phyloP scores from a whole-genome alignment of 2,888 invertebrate species.

The Papilio protenor region DNA sequence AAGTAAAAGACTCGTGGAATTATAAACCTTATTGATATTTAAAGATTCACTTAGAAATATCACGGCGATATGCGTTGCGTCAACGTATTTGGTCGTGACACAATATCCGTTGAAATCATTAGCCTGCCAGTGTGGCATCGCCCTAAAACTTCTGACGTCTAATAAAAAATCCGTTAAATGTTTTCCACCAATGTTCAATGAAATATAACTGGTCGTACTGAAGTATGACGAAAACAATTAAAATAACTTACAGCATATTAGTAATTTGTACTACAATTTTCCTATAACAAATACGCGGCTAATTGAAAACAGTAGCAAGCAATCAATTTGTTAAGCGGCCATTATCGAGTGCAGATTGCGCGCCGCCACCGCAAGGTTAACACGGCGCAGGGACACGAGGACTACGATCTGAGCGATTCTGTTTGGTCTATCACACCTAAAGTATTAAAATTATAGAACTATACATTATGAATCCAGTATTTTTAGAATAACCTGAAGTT shows the following conservation, averaged over 20 bases:
- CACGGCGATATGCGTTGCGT: no score
- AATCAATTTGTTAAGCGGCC: slow-evolving; percentile 25
- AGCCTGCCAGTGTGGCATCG: neutral
- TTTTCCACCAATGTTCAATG: neutral
- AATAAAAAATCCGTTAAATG: neutral
- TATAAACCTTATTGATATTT: neutral
- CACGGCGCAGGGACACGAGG: slow-evolving; percentile 6
- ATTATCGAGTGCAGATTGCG: slow-evolving; percentile 28
- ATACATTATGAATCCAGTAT: neutral
- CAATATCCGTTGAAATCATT: no score
- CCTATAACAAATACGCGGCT: slow-evolving; percentile 8
- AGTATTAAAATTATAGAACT: neutral
- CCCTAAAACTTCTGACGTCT: neutral
- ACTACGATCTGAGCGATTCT: neutral
- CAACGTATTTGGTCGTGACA: no score
- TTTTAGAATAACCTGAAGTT: no score
- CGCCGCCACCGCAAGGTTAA: slow-evolving; percentile 24
- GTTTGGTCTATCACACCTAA: neutral
- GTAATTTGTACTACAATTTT: neutral
- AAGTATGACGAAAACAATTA: slow-evolving; percentile 6
- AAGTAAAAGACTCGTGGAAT: neutral
- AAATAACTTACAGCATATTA: slow-evolving; percentile 1
- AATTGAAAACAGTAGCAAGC: slow-evolving; percentile 29
- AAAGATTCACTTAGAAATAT: neutral
- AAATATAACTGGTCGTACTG: neutral